Percentiles rank a stretch among this genome's conserved stretches.
phyloP scores from a whole-genome alignment of 2,888 invertebrate species.

The Carterocephalus palaemon region DNA sequence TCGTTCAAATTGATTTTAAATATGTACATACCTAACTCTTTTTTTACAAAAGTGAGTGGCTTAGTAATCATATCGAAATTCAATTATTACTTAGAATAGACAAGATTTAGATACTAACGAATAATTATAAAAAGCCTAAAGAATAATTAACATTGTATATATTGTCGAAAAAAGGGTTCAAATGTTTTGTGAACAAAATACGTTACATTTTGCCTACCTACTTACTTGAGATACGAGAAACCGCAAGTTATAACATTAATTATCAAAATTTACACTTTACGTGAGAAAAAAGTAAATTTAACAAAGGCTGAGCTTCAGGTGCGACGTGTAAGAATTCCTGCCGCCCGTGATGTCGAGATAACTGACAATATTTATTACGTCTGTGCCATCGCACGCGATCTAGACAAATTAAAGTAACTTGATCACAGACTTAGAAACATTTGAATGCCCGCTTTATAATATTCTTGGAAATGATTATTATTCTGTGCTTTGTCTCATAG shows the following conservation, averaged over 20 bases:
- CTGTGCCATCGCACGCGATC: constrained; percentile 67
- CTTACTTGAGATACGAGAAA: constrained; percentile 21
- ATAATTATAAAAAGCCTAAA: too few species aligned
- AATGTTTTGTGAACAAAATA: constrained; percentile 4
- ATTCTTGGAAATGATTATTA: constrained; percentile 43
- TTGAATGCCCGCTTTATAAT: constrained; percentile 44
- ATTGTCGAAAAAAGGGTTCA: neutral
- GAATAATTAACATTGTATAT: too few species aligned
- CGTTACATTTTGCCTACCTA: constrained; percentile 8
- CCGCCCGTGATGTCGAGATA: constrained; percentile 67
- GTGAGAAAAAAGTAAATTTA: constrained; percentile 44
- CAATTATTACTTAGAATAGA: too few species aligned
- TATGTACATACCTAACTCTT: too few species aligned
- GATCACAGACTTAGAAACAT: constrained; percentile 42
- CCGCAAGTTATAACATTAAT: constrained; percentile 29
- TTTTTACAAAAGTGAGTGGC: too few species aligned
- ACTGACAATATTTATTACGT: constrained; percentile 71
- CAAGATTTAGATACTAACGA: too few species aligned
- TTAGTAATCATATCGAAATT: too few species aligned
- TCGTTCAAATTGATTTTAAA: too few species aligned
- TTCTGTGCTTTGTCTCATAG: constrained; percentile 9
- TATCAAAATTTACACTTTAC: constrained; percentile 36
- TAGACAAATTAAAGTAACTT: constrained; percentile 76
- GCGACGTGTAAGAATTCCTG: constrained; percentile 75
- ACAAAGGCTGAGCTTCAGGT: constrained; percentile 59